Evolutionary conservation across 1,140 invertebrate genomes (phyloP).

Genomic region (Brachionus asplanchnoidis): DNA sequence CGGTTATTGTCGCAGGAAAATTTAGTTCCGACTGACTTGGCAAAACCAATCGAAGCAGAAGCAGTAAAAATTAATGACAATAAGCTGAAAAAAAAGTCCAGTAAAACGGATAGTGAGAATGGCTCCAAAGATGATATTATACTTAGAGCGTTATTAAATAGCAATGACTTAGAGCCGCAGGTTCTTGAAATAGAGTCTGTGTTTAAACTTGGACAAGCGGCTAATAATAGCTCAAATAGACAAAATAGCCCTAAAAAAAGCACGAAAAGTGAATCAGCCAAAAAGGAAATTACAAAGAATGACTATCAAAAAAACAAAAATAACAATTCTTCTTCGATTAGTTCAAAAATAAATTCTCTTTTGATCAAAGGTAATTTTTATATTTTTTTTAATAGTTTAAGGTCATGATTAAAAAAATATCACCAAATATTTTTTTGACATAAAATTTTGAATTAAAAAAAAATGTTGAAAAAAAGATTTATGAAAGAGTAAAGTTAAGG

Average conservation of each 20-base stretch:
- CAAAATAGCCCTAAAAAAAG: neutral
- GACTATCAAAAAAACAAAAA: neutral
- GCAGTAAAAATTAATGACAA: neutral
- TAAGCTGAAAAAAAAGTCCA: neutral
- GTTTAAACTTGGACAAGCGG: neutral
- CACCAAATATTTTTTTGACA: too few species aligned
- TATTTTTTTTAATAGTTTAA: neutral
- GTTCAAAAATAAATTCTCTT: neutral
- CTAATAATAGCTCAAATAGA: neutral
- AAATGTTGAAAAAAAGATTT: too few species aligned
- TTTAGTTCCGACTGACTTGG: neutral
- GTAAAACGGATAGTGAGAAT: neutral
- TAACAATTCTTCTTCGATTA: neutral
- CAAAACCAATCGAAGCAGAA: neutral
- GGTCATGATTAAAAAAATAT: too few species aligned
- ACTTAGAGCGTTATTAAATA: slow-evolving; percentile 10
- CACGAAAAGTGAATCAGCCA: neutral
- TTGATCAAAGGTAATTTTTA: neutral
- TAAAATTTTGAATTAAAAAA: too few species aligned
- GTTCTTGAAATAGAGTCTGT: slow-evolving; percentile 15
- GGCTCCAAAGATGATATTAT: slow-evolving; percentile 20
- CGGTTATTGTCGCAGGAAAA: neutral
- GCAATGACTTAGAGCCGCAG: slow-evolving; percentile 17
- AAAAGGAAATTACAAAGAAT: neutral
- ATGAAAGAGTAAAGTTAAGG: too few species aligned